These are phyloP conservation scores for Hymenopus coronatus DNA, from an alignment of 2,888 invertebrate genomes.

Conservation along the genomic window DNA sequence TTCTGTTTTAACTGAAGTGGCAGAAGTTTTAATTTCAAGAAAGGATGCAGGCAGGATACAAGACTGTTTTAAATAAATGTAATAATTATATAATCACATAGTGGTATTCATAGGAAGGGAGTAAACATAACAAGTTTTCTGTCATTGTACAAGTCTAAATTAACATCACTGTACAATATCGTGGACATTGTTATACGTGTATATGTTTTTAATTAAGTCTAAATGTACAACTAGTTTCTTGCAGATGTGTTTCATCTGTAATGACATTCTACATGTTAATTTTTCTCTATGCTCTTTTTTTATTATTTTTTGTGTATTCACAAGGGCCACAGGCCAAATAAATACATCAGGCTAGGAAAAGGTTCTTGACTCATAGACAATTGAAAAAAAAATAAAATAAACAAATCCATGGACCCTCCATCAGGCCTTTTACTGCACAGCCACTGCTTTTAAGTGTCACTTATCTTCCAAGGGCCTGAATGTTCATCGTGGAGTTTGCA, in stretches of 20 bases:
- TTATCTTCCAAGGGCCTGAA: conserved; percentile 24
- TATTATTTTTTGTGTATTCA: conserved; percentile 31
- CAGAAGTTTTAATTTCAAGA: neutral
- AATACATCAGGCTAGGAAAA: conserved; percentile 33
- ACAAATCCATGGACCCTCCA: conserved; percentile 20
- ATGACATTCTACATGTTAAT: conserved; percentile 23
- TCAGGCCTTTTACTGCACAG: conserved; percentile 21
- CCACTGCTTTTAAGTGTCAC: conserved; percentile 12
- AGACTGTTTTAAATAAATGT: neutral
- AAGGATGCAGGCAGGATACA: neutral
- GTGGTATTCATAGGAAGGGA: neutral
- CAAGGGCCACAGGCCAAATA: conserved; percentile 32
- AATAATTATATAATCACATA: neutral
- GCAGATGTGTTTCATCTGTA: conserved; percentile 25
- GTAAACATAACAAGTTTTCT: conserved; percentile 10
- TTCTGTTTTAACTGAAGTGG: no score
- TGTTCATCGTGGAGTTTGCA: conserved; percentile 30
- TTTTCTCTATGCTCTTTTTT: neutral
- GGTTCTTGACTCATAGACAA: conserved; percentile 28
- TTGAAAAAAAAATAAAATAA: conserved; percentile 23
- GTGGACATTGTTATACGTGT: conserved; percentile 28
- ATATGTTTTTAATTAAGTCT: conserved; percentile 33
- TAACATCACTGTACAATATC: conserved; percentile 19
- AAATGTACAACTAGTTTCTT: conserved; percentile 34
- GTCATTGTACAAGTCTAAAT: conserved; percentile 5